Conservation (phyloP, 2,888 invertebrate genomes). For the Melanophora roralis region DNA sequence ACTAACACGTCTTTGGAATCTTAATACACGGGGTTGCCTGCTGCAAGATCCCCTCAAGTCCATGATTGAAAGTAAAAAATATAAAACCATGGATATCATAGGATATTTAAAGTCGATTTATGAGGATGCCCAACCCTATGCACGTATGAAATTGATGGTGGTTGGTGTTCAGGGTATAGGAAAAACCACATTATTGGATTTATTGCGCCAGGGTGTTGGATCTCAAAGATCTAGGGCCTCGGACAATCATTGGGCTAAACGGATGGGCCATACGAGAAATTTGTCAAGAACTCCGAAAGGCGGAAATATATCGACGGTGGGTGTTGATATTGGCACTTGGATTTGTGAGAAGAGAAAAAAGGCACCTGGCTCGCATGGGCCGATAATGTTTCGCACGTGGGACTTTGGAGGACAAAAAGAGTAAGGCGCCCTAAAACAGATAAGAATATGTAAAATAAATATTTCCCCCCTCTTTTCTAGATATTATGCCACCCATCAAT, state of each 20-base stretch:
- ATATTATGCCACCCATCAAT: conserved; percentile 99
- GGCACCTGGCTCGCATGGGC: conserved; percentile 85
- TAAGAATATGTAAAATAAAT: conserved; percentile 21
- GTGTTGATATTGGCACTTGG: conserved; percentile 98
- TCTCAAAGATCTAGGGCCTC: conserved; percentile 80
- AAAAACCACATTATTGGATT: conserved; percentile 94
- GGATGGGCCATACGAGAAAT: conserved; percentile 94
- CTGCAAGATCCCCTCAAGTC: conserved; percentile 91
- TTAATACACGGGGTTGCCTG: conserved; percentile 93
- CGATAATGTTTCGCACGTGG: conserved; percentile 97
- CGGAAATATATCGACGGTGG: conserved; percentile 94
- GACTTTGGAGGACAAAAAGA: conserved; percentile 99
- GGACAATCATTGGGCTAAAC: conserved; percentile 92
- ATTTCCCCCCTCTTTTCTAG: conserved; percentile 71
- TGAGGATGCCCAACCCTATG: conserved; percentile 94
- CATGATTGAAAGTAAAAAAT: conserved; percentile 94
- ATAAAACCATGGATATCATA: conserved; percentile 96
- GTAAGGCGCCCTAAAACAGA: conserved; percentile 75
- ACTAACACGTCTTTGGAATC: conserved; percentile 95
- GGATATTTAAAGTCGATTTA: conserved; percentile 91
- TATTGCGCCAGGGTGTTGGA: conserved; percentile 93
- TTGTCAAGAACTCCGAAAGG: conserved; percentile 86
- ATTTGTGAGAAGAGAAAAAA: conserved; percentile 90
- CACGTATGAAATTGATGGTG: conserved; percentile 96
- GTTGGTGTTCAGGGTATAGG: conserved; percentile 92